Base-by-base conservation (phyloP, 2,113 vertebrate species). In the Tichodroma muraria region DNA sequence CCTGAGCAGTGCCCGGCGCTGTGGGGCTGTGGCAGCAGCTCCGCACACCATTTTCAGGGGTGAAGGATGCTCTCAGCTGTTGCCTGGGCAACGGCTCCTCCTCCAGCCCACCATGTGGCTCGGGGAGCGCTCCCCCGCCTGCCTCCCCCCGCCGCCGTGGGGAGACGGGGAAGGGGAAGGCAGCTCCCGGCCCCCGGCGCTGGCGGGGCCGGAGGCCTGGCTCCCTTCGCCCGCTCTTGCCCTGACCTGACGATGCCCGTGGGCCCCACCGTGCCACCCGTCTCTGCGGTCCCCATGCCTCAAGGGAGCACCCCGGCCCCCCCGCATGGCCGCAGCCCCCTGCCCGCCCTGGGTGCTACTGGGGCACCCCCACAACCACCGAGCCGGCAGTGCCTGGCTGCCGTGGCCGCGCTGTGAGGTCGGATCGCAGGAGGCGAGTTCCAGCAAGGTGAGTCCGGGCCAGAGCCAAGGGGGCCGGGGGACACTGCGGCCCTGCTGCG, bases 11-110 rank as follows among this genome's bases (percentile, higher is more conserved):
- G 68, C 63, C 79, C 35, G 0, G 13, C 5, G 17, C 85, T 2
- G 10, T 38, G 63, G 85, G 87, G 89, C 91, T 63, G 92, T 82
- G 86, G 91, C 8, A 0, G 85, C 90, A 80, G 88, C 42, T 10
- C 65, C 1, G 14, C 68, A 73, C 75, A 86, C 80, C n/a, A 70
- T 95, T 92, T 95, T 93, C 90, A 85, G 81, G 87, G 93, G 76
- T 89, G 92, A 97, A 90, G 64, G 91, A 97, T 92, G 95, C 96
- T 94, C 93, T 97, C 86, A 91, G 94, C 90, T 79, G 97, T 97
- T 97, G 94, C 97, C 94, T 68, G 78, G 95, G 93, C 76, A 95
- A 97, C 97, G 8, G 92, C 94, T 96, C 94, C 95, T 96, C 96
- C 94, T 93, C 93, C 96, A 92, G 80, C 94, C 92, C 90, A 94